phyloP scores from a whole-genome alignment of 2,888 invertebrate species.

The Limnephilus lunatus region DNA sequence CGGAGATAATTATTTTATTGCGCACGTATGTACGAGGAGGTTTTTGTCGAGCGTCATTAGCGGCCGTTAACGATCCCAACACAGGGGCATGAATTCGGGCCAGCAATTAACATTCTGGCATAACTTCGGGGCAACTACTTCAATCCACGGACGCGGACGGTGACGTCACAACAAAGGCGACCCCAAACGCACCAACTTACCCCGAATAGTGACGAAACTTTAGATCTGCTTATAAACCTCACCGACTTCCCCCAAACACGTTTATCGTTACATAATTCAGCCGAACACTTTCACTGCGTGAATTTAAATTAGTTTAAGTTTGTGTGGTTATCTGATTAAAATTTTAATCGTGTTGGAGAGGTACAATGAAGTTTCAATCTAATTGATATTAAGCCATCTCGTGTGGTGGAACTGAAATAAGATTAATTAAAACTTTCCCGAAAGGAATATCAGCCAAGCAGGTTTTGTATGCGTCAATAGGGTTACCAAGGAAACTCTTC shows the following conservation, averaged over 20 bases:
- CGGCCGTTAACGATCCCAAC: slow-evolving; percentile 64
- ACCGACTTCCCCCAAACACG: slow-evolving; percentile 23
- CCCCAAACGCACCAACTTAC: slow-evolving; percentile 16
- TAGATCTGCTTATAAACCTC: slow-evolving; percentile 6
- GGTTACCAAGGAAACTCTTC: not conserved
- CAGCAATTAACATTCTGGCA: slow-evolving; percentile 66
- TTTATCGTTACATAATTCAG: slow-evolving; percentile 14
- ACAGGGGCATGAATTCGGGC: slow-evolving; percentile 63
- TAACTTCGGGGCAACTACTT: slow-evolving; percentile 56
- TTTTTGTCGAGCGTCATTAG: slow-evolving; percentile 66
- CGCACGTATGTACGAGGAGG: slow-evolving; percentile 61
- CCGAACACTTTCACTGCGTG: not conserved
- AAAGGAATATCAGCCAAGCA: not conserved
- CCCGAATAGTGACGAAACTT: not conserved
- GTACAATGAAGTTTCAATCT: not conserved
- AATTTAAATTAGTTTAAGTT: slow-evolving; percentile 26
- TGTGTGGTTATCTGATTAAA: not conserved
- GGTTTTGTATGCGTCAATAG: not conserved
- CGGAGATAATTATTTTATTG: slow-evolving; percentile 65
- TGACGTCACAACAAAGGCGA: slow-evolving; percentile 54
- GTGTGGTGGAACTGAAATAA: not conserved
- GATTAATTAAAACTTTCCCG: not conserved
- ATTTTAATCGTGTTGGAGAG: not conserved
- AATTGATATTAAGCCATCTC: not conserved
- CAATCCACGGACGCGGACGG: slow-evolving; percentile 43